These are phyloP conservation scores for Sebastiscus albofasciatus DNA, from an alignment of 2,797 vertebrate genomes.

Conservation along the genomic window DNA sequence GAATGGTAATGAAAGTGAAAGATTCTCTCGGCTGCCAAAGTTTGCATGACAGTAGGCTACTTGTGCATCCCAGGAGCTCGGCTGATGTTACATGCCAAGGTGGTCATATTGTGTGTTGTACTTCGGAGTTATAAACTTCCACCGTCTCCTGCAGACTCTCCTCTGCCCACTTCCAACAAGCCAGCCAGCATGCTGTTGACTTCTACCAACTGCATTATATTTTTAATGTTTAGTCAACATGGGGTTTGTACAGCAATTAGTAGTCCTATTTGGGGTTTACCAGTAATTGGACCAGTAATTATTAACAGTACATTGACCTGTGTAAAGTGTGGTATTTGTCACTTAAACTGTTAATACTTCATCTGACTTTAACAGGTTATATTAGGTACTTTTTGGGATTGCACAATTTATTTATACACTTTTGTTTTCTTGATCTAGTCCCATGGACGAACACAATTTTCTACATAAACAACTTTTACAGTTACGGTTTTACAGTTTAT, in stretches of 20 bases:
- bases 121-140: not conserved
- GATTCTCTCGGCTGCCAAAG: not conserved
- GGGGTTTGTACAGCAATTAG: not conserved
- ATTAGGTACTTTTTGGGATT: not conserved
- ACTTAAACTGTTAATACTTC: not conserved
- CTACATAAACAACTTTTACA: not conserved
- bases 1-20: not conserved
- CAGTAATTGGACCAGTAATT: not conserved
- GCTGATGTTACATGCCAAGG: not conserved
- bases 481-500: not conserved
- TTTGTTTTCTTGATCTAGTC: not conserved
- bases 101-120: not conserved
- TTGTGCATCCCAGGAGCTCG: not conserved
- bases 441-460: not conserved
- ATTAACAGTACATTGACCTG: not conserved
- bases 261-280: not conserved
- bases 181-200: too few species aligned
- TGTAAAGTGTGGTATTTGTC: not conserved
- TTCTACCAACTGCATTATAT: too few species aligned
- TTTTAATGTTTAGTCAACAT: too few species aligned
- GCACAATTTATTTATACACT: not conserved
- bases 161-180: too few species aligned
- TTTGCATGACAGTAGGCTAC: not conserved
- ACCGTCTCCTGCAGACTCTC: accelerated
- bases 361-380: not conserved